phyloP scores from a whole-genome alignment of 2,888 invertebrate species.

The Morpho achilles region DNA sequence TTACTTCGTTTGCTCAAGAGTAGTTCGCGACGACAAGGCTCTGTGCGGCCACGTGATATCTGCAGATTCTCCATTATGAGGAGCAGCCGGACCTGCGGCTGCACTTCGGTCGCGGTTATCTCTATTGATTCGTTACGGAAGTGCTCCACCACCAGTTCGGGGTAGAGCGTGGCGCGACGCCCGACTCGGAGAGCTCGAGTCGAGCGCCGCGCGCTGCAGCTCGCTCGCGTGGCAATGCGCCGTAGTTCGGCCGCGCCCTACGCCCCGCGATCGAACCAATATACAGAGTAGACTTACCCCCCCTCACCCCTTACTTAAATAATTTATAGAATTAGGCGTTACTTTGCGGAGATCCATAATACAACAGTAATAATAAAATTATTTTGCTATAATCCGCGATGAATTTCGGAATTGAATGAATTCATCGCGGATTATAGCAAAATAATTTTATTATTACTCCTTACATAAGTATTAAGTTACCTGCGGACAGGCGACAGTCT shows the following conservation, averaged over 20 bases:
- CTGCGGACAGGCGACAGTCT: too few species aligned
- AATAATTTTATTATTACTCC: too few species aligned
- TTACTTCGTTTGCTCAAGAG: constrained; percentile 49
- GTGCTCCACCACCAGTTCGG: constrained; percentile 93
- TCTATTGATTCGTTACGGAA: constrained; percentile 92
- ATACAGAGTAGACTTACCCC: too few species aligned
- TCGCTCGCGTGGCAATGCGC: constrained; percentile 68
- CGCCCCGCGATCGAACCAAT: constrained; percentile 95
- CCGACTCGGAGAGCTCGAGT: constrained; percentile 93
- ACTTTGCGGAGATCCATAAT: too few species aligned
- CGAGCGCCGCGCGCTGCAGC: constrained; percentile 93
- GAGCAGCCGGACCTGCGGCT: constrained; percentile 91
- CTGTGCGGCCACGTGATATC: constrained; percentile 61
- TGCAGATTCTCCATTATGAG: constrained; percentile 83
- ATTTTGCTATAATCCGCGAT: too few species aligned
- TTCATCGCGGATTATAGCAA: too few species aligned
- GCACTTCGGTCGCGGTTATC: constrained; percentile 91
- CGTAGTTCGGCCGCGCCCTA: constrained; percentile 92
- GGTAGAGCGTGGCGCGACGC: constrained; percentile 97
- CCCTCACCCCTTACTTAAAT: too few species aligned
- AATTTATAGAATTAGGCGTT: too few species aligned
- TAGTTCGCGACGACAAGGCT: constrained; percentile 55
- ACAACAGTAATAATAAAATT: too few species aligned
- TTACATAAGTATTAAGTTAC: too few species aligned
- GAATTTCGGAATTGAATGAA: too few species aligned